Percentiles rank a stretch among this genome's conserved stretches.
Evolutionary conservation across 1,140 invertebrate genomes (phyloP).

Genomic region (Orchestia grillus): DNA sequence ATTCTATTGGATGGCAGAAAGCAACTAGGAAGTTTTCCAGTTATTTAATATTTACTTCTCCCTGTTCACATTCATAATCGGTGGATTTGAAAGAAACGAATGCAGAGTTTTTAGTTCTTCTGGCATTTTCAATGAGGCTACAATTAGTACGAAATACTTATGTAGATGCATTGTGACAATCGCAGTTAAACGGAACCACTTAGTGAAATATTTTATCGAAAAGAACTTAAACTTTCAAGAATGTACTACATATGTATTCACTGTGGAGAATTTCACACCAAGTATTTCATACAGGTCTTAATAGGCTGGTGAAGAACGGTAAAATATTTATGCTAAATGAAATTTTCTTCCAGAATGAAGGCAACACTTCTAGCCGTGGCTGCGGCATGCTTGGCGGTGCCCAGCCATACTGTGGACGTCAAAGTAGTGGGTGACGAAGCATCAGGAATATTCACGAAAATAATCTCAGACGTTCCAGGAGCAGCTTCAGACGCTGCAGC

Average conservation of each 20-base stretch:
- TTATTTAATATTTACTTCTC: neutral
- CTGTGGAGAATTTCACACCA: neutral
- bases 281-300: neutral
- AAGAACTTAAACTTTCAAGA: no score
- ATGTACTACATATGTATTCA: no score
- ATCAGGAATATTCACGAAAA: conserved; percentile 24
- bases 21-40: neutral
- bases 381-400: conserved; percentile 12
- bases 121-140: neutral
- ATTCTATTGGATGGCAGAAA: neutral
- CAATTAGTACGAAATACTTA: neutral
- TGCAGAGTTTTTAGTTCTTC: neutral
- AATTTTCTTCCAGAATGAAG: neutral
- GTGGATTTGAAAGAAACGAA: neutral
- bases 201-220: no score
- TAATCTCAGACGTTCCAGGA: neutral
- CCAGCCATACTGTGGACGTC: neutral
- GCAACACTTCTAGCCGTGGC: neutral
- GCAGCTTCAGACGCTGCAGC: neutral
- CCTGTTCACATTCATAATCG: neutral
- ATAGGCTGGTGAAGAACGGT: neutral
- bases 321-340: neutral
- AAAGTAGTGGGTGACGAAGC: neutral
- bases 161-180: neutral
- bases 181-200: neutral